Conservation (phyloP, 2,888 invertebrate genomes). For the Uloborus plumipes region DNA sequence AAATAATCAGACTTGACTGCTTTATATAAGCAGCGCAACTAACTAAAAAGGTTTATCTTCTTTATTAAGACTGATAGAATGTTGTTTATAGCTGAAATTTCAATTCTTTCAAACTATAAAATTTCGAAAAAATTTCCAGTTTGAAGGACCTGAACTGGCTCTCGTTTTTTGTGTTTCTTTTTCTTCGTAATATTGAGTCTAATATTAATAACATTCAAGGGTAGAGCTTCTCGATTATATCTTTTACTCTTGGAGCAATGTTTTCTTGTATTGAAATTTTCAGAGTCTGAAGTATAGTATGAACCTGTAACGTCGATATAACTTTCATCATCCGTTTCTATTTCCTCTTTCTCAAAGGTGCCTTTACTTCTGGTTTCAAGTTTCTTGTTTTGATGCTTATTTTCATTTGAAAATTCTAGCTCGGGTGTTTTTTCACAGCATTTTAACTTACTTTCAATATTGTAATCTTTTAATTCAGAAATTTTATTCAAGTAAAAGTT, state of each 20-base stretch:
- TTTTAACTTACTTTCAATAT: no score
- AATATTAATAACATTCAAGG: constrained; percentile 5
- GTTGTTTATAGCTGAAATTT: not conserved
- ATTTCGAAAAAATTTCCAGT: constrained; percentile 31
- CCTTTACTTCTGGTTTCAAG: no score
- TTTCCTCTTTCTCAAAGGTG: not conserved
- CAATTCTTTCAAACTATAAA: not conserved
- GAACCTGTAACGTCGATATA: constrained; percentile 9
- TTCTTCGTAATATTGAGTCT: not conserved
- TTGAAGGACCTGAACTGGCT: constrained; percentile 6
- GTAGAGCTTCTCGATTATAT: not conserved
- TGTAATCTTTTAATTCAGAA: no score
- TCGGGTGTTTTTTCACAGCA: no score
- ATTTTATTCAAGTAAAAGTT: no score
- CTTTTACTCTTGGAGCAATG: not conserved
- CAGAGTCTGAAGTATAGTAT: not conserved
- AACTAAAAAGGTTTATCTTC: no score
- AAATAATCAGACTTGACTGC: no score
- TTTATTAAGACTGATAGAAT: no score
- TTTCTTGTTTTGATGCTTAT: no score
- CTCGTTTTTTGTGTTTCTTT: not conserved
- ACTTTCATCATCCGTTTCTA: not conserved
- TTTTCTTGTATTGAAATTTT: not conserved
- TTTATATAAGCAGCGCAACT: no score
- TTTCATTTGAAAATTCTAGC: no score